Percentiles rank a stretch among this genome's conserved stretches.
These are phyloP conservation scores for Scelioninae gen. 2 DNA, from an alignment of 2,888 invertebrate species.

Conservation along the genomic window DNA sequence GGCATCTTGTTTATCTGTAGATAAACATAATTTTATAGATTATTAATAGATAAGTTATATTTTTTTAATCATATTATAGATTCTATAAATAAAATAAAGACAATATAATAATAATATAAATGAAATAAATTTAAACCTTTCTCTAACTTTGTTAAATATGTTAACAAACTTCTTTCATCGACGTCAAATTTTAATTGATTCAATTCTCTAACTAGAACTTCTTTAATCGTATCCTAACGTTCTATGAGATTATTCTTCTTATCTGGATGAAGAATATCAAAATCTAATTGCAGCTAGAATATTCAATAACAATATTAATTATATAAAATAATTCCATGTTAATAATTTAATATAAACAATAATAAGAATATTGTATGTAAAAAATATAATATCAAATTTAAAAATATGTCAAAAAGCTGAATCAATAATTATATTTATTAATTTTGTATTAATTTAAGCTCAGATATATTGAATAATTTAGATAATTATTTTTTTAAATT, in stretches of 20 bases:
- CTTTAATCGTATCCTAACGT: conserved; percentile 5
- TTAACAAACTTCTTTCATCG: conserved; percentile 5
- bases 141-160: too few species aligned
- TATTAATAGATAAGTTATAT: background rate
- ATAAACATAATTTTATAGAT: conserved; percentile 1
- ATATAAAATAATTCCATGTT: background rate
- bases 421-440: background rate
- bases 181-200: conserved; percentile 2
- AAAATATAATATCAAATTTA: too few species aligned
- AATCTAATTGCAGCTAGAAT: conserved; percentile 10
- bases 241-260: background rate
- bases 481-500: too few species aligned
- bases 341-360: too few species aligned
- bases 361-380: too few species aligned
- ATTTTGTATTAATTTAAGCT: background rate
- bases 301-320: background rate
- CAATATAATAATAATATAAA: too few species aligned
- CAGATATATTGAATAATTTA: too few species aligned
- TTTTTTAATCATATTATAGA: conserved; percentile 1
- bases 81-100: too few species aligned
- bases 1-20: conserved; percentile 14
- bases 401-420: too few species aligned
- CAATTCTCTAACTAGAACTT: conserved; percentile 2
- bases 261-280: conserved; percentile 6
- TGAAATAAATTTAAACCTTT: background rate